Evolutionary conservation across 2,888 invertebrate genomes (phyloP), one percentile per base, ranked within the genome.

Genomic region (Erebia aethiops): DNA sequence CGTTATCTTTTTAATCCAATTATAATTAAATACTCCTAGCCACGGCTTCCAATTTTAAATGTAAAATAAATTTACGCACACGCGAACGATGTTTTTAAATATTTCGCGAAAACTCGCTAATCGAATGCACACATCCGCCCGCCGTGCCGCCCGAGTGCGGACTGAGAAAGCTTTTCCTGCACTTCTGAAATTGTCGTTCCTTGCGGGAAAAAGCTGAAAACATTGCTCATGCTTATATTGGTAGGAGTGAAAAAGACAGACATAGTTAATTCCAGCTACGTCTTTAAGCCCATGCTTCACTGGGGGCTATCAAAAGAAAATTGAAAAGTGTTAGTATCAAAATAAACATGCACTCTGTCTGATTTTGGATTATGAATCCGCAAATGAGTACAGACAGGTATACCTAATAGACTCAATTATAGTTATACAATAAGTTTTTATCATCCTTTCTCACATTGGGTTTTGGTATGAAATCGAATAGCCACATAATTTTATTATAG

Each of bases 71-170:
- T 72, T 71, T 71, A 73, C 73, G 73, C 74, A 69, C 71, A 75
- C 75, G 62, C 75, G 74, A 76, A 76, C 79, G 77, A 80, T 79
- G 78, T 77, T 80, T 76, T 75, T 70, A 58, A 75, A 74, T 77
- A 75, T 75, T 77, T 69, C 77, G 77, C 75, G 71, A 67, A 66
- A 71, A 75, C 43, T 74, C 69, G 71, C 64, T 26, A 56, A 35
- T 61, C 66, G 67, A 70, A 66, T 62, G 69, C 70, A 71, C 69
- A 84, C 88, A 79, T 83, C 89, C 88, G 84, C 83, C 76, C 85
- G 83, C 84, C 85, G 80, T 80, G 88, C 90, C 91, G 91, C 90
- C 81, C 84, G 78, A 84, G 80, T 90, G 91, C 92, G 91, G 88
- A 92, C 92, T 91, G 87, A 21, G 21, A 89, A 80, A 82, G 82